Evolutionary conservation across 2,113 vertebrate genomes (phyloP).

Genomic region (Ptilorrhoa leucosticta): DNA sequence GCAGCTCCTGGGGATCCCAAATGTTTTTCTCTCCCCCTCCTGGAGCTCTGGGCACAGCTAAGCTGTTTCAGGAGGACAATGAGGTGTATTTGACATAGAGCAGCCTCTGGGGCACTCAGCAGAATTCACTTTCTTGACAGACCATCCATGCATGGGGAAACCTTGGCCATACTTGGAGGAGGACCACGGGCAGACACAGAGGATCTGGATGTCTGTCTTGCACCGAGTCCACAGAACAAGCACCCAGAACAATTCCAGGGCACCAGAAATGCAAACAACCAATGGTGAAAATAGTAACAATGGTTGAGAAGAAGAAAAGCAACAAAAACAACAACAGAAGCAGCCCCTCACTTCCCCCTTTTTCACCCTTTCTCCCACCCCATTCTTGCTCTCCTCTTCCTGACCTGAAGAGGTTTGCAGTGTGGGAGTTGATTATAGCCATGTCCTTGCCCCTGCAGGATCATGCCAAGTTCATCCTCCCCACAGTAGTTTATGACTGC

Average conservation of each 20-base stretch:
- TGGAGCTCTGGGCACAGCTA: neutral
- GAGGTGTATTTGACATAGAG: neutral
- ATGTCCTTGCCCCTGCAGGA: neutral
- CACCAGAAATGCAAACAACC: neutral
- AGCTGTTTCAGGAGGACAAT: neutral
- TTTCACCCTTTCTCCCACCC: neutral
- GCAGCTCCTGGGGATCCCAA: neutral
- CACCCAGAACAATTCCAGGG: neutral
- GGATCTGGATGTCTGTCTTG: neutral
- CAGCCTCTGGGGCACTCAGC: neutral
- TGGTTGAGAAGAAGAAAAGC: neutral
- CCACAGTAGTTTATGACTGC: neutral
- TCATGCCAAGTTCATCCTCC: neutral
- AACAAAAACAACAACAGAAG: neutral
- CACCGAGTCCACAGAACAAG: neutral
- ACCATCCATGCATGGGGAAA: neutral
- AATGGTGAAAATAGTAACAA: neutral
- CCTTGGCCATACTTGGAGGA: neutral
- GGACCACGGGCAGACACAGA: neutral
- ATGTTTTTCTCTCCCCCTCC: neutral
- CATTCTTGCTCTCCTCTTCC: fast-evolving
- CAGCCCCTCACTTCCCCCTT: neutral
- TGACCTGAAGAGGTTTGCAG: neutral
- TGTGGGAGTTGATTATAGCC: neutral
- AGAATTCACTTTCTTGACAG: neutral